Conservation (phyloP, 2,888 invertebrate species). For the Drosophila pseudotakahashii region DNA sequence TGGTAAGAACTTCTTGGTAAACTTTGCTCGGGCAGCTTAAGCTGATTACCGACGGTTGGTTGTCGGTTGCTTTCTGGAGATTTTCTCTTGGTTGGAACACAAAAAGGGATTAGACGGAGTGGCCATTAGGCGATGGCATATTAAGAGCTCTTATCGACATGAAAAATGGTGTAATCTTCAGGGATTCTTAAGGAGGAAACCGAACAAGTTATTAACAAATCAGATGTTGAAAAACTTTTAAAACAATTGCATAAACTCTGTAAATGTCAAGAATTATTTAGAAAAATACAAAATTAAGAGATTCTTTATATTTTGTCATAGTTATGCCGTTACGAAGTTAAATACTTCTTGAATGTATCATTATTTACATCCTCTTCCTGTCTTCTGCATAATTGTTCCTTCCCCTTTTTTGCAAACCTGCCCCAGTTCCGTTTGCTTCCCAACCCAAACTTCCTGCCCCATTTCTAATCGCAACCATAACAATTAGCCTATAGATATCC, state of each 20-base stretch:
- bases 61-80: not conserved
- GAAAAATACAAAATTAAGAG: too few relatives aligned
- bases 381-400: not conserved
- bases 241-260: not conserved
- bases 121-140: constrained; percentile 17
- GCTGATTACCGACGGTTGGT: constrained; percentile 26
- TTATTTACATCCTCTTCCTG: not conserved
- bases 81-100: constrained; percentile 8
- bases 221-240: not conserved
- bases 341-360: not conserved
- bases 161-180: not conserved
- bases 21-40: constrained; percentile 24
- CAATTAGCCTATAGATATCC: constrained; percentile 1
- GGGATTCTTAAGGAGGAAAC: not conserved
- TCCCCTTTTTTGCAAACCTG: constrained; percentile 5
- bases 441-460: constrained; percentile 16
- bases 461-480: constrained; percentile 6
- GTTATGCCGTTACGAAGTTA: not conserved
- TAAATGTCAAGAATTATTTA: too few relatives aligned
- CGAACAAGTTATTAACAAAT: constrained; percentile 1
- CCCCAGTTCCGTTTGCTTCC: constrained; percentile 3
- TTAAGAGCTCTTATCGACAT: constrained; percentile 1
- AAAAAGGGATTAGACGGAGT: constrained; percentile 26
- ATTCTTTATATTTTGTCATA: not conserved
- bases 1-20: constrained; percentile 27